A percentile compares a stretch with the other conserved stretches of the same genome.
phyloP scores from a whole-genome alignment of 2,113 vertebrate species.

The Mesitornis unicolor region DNA sequence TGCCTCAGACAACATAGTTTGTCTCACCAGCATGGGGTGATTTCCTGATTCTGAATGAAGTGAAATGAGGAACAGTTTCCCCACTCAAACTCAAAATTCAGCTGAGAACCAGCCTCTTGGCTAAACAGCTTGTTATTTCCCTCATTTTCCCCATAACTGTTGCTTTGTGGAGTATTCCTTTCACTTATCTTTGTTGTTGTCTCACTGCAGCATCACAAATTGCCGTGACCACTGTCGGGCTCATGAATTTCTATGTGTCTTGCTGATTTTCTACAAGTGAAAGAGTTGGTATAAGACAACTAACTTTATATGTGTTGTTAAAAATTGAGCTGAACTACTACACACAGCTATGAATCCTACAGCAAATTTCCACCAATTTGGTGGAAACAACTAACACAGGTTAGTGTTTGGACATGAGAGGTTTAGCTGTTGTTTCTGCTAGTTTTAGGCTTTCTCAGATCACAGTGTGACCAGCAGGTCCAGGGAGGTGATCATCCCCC shows the following conservation, averaged over 20 bases:
- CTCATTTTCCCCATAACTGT: neutral
- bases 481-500: no score
- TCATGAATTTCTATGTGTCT: neutral
- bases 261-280: neutral
- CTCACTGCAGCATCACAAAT: neutral
- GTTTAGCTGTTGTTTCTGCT: neutral
- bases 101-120: neutral
- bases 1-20: neutral
- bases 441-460: neutral
- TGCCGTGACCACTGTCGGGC: neutral
- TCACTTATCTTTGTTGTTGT: neutral
- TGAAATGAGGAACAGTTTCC: neutral
- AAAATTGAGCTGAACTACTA: neutral
- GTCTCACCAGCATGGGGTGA: neutral
- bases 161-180: neutral
- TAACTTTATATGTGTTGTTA: neutral
- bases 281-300: neutral
- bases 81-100: neutral
- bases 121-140: neutral
- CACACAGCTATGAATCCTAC: neutral
- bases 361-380: neutral
- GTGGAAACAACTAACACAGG: no score
- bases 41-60: neutral
- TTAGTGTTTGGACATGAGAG: neutral
- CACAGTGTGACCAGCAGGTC: no score